Percentiles rank a stretch among this genome's conserved stretches.
Evolutionary conservation across 2,797 vertebrate genomes (phyloP).

Genomic region (Siniperca scherzeri): DNA sequence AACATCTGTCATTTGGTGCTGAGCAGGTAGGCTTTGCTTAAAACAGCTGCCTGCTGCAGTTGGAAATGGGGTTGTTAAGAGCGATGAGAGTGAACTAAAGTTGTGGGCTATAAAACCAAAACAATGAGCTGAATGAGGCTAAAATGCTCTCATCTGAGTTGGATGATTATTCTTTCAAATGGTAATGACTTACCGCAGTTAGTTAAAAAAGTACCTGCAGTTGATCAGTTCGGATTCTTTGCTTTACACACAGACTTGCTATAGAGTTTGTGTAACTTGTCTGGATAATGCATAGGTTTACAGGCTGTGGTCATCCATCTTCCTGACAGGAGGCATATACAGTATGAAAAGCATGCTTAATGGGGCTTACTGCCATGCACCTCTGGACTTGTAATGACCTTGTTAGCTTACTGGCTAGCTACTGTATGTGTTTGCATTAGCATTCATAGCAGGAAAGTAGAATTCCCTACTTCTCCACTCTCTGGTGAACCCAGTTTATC

Average conservation of each 20-base stretch:
- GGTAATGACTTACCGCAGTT: not conserved
- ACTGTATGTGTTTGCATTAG: slow-evolving; percentile 58
- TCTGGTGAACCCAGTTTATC: slow-evolving; percentile 69
- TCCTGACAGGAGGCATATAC: slow-evolving; percentile 41
- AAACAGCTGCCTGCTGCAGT: not conserved
- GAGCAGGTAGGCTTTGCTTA: not conserved
- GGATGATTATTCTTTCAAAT: not conserved
- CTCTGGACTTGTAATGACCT: slow-evolving; percentile 69
- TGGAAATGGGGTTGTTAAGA: too few species aligned
- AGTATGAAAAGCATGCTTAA: slow-evolving; percentile 49
- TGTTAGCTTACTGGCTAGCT: slow-evolving; percentile 61
- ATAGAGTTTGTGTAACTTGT: slow-evolving; percentile 18
- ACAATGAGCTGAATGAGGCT: not conserved
- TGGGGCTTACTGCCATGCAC: slow-evolving; percentile 45
- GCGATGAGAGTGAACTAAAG: not conserved
- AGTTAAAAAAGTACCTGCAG: not conserved
- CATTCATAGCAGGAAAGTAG: slow-evolving; percentile 57
- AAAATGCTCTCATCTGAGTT: not conserved
- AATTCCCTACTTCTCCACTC: slow-evolving; percentile 42
- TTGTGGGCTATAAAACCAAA: not conserved
- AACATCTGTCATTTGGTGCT: too few species aligned
- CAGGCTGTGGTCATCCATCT: slow-evolving; percentile 39
- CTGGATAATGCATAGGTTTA: slow-evolving; percentile 15
- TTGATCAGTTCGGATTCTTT: not conserved
- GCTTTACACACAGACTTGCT: not conserved